These are phyloP conservation scores for Piliocolobus tephrosceles DNA, from an alignment of 2,113 vertebrate species.

Conservation along the genomic window DNA sequence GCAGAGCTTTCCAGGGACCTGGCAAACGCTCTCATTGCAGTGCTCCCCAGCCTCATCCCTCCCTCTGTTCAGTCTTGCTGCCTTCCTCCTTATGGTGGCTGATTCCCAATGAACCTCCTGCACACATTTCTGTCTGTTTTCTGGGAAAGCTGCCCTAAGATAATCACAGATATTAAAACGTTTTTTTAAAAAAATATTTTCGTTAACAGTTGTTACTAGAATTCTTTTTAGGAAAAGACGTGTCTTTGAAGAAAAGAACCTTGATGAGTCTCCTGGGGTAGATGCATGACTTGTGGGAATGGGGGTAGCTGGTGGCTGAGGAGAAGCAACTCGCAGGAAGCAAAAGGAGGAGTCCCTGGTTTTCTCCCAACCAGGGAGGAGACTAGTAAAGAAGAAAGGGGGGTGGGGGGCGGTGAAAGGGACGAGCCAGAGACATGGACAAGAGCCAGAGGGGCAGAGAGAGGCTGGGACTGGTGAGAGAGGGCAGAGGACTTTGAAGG, in stretches of 20 bases:
- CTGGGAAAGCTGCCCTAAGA: not conserved
- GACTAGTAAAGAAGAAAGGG: not conserved
- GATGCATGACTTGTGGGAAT: not conserved
- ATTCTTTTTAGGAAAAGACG: not conserved
- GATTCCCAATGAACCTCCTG: not conserved
- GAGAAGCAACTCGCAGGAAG: not conserved
- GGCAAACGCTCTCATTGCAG: not conserved
- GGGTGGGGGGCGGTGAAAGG: not conserved
- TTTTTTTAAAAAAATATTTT: not conserved
- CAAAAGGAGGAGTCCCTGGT: not conserved
- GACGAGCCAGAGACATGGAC: not conserved
- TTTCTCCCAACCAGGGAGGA: not conserved
- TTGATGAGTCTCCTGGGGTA: not conserved
- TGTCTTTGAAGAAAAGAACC: not conserved
- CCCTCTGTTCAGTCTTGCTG: not conserved
- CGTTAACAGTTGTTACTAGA: not conserved
- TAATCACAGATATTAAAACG: not conserved
- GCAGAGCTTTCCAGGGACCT: not conserved
- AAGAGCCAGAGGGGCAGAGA: not conserved
- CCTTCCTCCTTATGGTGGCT: not conserved
- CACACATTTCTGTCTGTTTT: not conserved
- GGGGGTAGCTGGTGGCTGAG: not conserved
- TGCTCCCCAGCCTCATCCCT: not conserved
- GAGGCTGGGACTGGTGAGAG: not conserved
- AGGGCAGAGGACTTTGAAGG: not conserved